phyloP scores from a whole-genome alignment of 1,140 invertebrate species.

The Drosophila pseudoananassae region DNA sequence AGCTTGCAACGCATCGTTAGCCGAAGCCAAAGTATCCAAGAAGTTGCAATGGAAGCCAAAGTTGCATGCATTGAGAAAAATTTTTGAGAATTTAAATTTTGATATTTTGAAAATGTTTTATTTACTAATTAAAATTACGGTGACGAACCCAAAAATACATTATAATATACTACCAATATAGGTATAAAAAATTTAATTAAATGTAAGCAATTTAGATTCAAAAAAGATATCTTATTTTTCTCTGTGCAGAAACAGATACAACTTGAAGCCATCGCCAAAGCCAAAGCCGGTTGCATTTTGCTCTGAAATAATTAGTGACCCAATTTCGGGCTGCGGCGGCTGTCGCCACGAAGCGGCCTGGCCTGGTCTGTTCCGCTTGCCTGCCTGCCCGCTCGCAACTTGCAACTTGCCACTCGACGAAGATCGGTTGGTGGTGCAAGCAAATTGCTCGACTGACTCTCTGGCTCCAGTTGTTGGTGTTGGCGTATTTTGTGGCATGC shows the following conservation, averaged over 20 bases:
- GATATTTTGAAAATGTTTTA: too few relatives aligned
- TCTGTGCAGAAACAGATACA: conserved; percentile 23
- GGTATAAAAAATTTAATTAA: neutral
- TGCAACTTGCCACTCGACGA: conserved; percentile 17
- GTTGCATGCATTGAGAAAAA: conserved; percentile 6
- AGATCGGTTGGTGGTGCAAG: conserved; percentile 43
- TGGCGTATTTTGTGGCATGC: conserved; percentile 81
- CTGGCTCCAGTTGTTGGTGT: conserved; percentile 57
- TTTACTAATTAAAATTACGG: too few relatives aligned
- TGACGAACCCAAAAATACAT: too few relatives aligned
- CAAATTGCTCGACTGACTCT: conserved; percentile 66
- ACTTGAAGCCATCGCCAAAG: conserved; percentile 10
- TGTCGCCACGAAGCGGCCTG: conserved; percentile 54
- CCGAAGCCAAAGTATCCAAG: conserved; percentile 33
- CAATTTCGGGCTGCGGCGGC: conserved; percentile 66
- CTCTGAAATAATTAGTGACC: conserved; percentile 83
- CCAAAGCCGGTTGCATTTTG: conserved; percentile 73
- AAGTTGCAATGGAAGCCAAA: conserved; percentile 1
- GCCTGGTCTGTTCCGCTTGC: conserved; percentile 62
- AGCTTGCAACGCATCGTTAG: conserved; percentile 75
- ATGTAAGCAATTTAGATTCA: too few relatives aligned
- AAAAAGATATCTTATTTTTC: conserved; percentile 2
- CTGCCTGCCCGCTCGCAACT: conserved; percentile 30
- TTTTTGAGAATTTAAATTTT: neutral
- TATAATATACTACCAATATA: neutral